These are phyloP conservation scores for Rallus crepitans DNA, from an alignment of 2,797 vertebrate species.

Conservation along the genomic window DNA sequence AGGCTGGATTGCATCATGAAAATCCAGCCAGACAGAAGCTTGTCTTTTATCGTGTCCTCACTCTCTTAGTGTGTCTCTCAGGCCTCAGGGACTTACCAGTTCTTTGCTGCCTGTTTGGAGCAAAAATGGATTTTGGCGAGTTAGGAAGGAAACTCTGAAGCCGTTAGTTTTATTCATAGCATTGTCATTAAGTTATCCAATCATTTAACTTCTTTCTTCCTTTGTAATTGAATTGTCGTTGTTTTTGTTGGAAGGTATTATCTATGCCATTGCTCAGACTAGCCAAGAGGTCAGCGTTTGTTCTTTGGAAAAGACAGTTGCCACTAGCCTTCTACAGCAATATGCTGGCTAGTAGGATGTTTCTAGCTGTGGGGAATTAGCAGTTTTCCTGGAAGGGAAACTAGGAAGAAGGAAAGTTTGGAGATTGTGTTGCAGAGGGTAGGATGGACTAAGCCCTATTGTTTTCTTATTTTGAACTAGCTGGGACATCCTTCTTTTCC, in stretches of 20 bases:
- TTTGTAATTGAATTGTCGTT: not conserved
- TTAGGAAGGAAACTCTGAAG: not conserved
- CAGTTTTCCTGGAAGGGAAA: not conserved
- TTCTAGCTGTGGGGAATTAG: not conserved
- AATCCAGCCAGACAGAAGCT: not conserved
- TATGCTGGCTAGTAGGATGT: not conserved
- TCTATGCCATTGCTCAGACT: not conserved
- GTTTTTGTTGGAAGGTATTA: not conserved
- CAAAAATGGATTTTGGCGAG: not conserved
- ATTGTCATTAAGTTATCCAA: not conserved
- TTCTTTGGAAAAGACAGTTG: not conserved
- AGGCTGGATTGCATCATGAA: not conserved
- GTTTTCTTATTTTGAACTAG: not conserved
- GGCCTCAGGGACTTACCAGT: not conserved
- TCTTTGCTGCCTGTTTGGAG: not conserved
- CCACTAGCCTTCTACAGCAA: not conserved
- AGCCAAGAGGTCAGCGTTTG: not conserved
- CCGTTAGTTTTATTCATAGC: not conserved
- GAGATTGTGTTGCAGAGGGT: not conserved
- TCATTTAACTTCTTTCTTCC: not conserved
- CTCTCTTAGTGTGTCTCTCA: not conserved
- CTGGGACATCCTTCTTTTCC: not conserved
- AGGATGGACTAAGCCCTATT: not conserved
- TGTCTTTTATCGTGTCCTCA: not conserved
- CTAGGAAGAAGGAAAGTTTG: not conserved